phyloP scores from a whole-genome alignment of 1,140 invertebrate genomes.

The Solenopsis fugax region DNA sequence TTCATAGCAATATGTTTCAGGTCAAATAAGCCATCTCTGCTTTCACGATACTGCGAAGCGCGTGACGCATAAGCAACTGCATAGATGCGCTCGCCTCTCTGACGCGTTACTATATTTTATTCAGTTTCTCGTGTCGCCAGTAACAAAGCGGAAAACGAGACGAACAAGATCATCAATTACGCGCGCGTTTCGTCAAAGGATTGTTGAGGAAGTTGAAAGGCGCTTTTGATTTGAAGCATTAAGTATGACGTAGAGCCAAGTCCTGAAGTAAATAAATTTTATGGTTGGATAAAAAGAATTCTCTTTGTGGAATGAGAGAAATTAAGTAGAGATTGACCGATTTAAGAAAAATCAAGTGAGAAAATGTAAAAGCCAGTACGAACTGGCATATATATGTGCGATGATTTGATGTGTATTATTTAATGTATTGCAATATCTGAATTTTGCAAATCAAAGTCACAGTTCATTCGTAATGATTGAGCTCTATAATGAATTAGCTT shows the following conservation, averaged over 20 bases:
- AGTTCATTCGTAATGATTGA: background rate
- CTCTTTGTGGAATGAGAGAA: background rate
- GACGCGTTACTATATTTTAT: constrained; percentile 54
- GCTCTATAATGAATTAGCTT: background rate
- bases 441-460: background rate
- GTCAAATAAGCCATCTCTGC: background rate
- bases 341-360: background rate
- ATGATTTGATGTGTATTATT: background rate
- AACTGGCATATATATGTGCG: background rate
- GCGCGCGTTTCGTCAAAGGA: constrained; percentile 3
- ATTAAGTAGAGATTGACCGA: background rate
- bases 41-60: background rate
- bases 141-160: constrained; percentile 40
- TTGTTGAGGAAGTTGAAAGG: constrained; percentile 7
- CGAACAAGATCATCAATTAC: constrained; percentile 38
- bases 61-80: constrained; percentile 36
- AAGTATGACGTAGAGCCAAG: background rate
- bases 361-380: background rate
- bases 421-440: background rate
- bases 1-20: background rate
- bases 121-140: constrained; percentile 25
- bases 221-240: background rate
- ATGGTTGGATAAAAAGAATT: constrained; percentile 7
- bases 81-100: background rate
- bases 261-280: background rate